Conservation (phyloP, 1,140 invertebrate genomes). For the Leptopilina boulardi region DNA sequence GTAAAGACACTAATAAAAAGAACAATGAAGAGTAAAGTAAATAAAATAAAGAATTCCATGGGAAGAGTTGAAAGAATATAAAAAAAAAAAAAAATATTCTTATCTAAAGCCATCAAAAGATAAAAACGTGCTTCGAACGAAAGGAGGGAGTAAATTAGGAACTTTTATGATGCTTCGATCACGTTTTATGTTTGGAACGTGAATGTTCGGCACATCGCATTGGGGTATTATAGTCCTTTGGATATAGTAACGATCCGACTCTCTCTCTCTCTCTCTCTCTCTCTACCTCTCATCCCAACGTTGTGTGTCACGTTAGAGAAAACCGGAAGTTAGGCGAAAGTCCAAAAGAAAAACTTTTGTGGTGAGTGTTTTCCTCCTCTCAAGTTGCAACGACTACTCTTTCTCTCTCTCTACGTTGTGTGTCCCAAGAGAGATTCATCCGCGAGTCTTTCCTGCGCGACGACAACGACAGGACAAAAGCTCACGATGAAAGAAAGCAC, state of each 20-base stretch:
- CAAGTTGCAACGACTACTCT: neutral
- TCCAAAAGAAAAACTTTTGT: constrained; percentile 23
- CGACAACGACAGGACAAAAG: constrained; percentile 13
- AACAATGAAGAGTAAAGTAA: no score
- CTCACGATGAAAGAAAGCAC: constrained; percentile 23
- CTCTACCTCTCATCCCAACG: no score
- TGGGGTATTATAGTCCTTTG: neutral
- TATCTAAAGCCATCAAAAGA: neutral
- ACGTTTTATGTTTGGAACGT: constrained; percentile 9
- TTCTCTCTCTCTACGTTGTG: neutral
- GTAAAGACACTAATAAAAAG: neutral
- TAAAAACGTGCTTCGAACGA: constrained; percentile 10
- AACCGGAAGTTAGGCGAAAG: constrained; percentile 17
- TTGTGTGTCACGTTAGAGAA: neutral
- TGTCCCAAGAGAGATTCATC: constrained; percentile 11
- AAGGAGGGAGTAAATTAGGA: constrained; percentile 8
- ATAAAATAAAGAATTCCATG: no score
- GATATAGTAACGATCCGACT: neutral
- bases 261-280: no score
- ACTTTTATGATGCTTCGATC: constrained; percentile 2
- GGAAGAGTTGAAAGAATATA: neutral
- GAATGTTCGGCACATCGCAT: neutral
- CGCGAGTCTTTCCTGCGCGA: constrained; percentile 24
- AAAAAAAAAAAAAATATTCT: neutral
- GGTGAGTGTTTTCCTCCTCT: constrained; percentile 21